A percentile compares a stretch with the other conserved stretches of the same genome.
Conservation (phyloP, 2,888 invertebrate species). For the Macrophya alboannulata region DNA sequence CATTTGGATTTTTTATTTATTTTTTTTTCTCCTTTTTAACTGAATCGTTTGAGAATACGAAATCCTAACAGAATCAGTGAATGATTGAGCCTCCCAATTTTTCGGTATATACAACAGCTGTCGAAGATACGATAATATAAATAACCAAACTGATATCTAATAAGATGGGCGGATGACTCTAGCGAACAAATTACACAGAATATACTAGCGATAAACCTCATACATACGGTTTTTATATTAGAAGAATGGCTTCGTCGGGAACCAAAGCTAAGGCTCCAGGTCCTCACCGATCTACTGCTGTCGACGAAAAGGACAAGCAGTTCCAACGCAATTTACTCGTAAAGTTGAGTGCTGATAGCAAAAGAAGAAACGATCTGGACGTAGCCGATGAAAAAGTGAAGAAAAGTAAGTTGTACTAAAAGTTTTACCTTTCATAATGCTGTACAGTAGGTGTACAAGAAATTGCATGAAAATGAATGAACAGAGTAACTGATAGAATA, state of each 20-base stretch:
- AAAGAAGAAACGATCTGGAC: conserved; percentile 31
- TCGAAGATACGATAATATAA: background rate
- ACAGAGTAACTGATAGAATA: background rate
- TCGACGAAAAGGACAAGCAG: conserved; percentile 30
- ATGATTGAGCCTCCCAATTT: conserved; percentile 7
- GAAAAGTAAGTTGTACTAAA: conserved; percentile 8
- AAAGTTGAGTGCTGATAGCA: conserved; percentile 39
- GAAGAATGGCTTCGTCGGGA: conserved; percentile 31
- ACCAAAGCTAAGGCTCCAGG: background rate
- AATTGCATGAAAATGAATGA: background rate
- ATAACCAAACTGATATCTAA: background rate
- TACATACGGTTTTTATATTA: background rate
- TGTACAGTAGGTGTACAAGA: background rate
- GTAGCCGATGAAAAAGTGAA: conserved; percentile 18
- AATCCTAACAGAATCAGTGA: background rate
- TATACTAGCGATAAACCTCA: background rate
- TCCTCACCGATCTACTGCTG: background rate
- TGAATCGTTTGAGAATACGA: background rate
- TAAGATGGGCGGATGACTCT: background rate
- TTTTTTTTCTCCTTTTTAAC: background rate
- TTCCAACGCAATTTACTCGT: conserved; percentile 36
- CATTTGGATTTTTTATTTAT: background rate
- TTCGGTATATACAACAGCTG: background rate
- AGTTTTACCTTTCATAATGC: background rate
- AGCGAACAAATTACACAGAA: background rate